These are phyloP conservation scores for Nysson spinosus DNA, from an alignment of 2,888 invertebrate species.

Conservation along the genomic window DNA sequence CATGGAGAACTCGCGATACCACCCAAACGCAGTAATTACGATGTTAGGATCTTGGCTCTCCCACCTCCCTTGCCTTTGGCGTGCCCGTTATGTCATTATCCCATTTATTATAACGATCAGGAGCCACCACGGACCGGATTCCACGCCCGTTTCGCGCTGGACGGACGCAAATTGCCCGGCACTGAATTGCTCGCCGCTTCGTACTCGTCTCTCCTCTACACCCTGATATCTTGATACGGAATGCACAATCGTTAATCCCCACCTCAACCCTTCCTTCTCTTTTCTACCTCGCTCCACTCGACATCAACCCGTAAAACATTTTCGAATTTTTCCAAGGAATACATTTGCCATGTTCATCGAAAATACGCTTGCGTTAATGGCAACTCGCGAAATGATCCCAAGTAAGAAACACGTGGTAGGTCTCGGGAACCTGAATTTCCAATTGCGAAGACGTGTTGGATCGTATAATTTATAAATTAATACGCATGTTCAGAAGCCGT, in stretches of 20 bases:
- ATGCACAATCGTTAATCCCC: conserved; percentile 69
- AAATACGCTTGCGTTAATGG: too few species aligned
- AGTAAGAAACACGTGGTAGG: too few species aligned
- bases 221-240: conserved; percentile 71
- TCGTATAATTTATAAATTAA: too few species aligned
- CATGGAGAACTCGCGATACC: conserved; percentile 18
- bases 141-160: conserved; percentile 68
- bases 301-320: not conserved
- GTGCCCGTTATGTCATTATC: conserved; percentile 68
- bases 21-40: conserved; percentile 65
- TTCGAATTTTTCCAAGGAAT: too few species aligned
- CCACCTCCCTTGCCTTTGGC: conserved; percentile 34
- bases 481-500: too few species aligned
- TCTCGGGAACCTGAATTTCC: too few species aligned
- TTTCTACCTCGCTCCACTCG: not conserved
- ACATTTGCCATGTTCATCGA: too few species aligned
- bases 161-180: conserved; percentile 67
- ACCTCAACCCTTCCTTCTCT: conserved; percentile 52
- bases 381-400: too few species aligned
- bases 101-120: conserved; percentile 70
- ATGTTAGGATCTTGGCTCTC: conserved; percentile 54
- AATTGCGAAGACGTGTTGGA: too few species aligned
- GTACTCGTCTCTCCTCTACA: conserved; percentile 17
- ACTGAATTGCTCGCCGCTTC: conserved; percentile 35
- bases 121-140: conserved; percentile 61